Conservation (phyloP, 2,797 vertebrate species). For the Muscicapa striata region DNA sequence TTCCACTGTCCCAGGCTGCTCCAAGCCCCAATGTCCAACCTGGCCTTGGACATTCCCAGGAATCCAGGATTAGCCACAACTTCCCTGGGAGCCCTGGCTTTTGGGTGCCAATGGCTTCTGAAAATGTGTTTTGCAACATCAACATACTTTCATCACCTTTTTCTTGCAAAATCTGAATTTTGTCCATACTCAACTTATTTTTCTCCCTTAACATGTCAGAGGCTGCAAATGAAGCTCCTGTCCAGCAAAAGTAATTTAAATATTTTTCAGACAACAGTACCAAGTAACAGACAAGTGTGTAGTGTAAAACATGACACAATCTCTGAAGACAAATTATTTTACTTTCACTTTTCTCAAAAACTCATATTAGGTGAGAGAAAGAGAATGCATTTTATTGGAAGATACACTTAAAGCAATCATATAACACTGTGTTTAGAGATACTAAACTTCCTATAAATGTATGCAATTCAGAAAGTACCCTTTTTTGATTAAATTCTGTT, state of each 20-base stretch:
- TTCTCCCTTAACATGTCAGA: background rate
- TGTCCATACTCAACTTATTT: accelerated
- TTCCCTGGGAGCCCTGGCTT: background rate
- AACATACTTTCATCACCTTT: background rate
- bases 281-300: background rate
- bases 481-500: background rate
- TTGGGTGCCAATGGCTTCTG: background rate
- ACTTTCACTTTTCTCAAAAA: background rate
- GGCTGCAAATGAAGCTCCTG: background rate
- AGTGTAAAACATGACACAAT: accelerated
- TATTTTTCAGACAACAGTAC: background rate
- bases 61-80: background rate
- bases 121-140: background rate
- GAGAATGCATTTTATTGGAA: background rate
- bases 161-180: background rate
- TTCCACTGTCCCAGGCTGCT: too few relatives aligned
- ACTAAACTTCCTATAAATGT: background rate
- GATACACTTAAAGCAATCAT: background rate
- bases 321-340: background rate
- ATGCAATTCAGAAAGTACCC: background rate
- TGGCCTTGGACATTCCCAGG: background rate
- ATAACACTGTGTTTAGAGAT: background rate
- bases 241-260: background rate
- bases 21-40: background rate
- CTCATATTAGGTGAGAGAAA: background rate